Base-by-base conservation (phyloP, 2,797 vertebrate genomes). In the Trematomus bernacchii region DNA sequence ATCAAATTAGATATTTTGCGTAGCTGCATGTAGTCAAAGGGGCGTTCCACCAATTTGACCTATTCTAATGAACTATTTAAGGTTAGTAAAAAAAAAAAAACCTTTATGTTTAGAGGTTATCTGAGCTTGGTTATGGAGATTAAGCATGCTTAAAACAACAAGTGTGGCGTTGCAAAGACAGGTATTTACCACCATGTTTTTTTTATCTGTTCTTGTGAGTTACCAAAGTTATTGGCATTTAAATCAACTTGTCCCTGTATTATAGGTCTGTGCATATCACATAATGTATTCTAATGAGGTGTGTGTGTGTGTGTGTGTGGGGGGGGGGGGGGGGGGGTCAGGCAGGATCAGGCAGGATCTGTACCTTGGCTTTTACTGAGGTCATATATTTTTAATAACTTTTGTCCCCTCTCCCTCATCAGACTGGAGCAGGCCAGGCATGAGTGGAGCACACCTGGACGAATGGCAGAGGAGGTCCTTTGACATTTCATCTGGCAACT, bases 401-500 rank as follows among this genome's bases (percentile, higher is more conserved):
- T 76, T 80, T 93, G 40, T 92, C 75, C 92, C 90, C 79, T 84
- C 82, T 85, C 93, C 91, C 93, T 76, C 11, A 84, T 90, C 88
- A 93, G 65, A 79, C 81, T 83, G 82, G 79, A 93, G 84, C 76
- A 97, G 97, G 95, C 94, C 95, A 93, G 79, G 91, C 88, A 94
- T 93, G 92, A 95, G 93, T 80, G 75, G 83, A 0, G 74, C 94
- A 90, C 96, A 99, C 93, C 95, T 98, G 94, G 96, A 94, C 21
- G 96, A 98, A 83, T 99, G 98, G 97, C 97, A 98, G 94, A 94
- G 92, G 88, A 96, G 96, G 96, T 95, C 96, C 95, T 98, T 98
- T 92, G 92, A 95, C 87, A 92, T 97, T 94, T 96, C 93, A 42
- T 98, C 96, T 92, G 96, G 93, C 93, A 94, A 79, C 70, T 95